These are phyloP conservation scores for Pagetopsis macropterus DNA, from an alignment of 2,797 vertebrate genomes.

Conservation along the genomic window DNA sequence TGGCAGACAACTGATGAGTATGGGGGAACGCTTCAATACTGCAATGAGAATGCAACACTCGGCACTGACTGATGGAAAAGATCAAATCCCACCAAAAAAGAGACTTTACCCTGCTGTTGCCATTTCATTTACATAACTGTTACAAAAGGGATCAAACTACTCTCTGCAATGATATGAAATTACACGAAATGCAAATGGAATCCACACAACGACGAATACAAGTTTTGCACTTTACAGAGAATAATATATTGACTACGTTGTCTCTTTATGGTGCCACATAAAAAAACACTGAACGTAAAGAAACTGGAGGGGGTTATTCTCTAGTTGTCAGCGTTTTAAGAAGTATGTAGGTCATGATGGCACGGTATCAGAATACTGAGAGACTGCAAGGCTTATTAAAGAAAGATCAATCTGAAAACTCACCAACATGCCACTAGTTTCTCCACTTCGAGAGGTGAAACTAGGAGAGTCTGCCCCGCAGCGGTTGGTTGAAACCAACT, in stretches of 20 bases:
- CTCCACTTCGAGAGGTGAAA: constrained; percentile 51
- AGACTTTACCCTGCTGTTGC: constrained; percentile 25
- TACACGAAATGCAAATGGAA: constrained; percentile 24
- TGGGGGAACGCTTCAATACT: constrained; percentile 35
- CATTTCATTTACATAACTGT: neutral
- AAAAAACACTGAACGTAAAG: constrained; percentile 61
- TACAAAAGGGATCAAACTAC: constrained; percentile 23
- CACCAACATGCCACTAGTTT: constrained; percentile 56
- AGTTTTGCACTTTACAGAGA: constrained; percentile 61
- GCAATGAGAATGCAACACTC: constrained; percentile 57
- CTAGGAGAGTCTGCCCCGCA: constrained; percentile 49
- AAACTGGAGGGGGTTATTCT: constrained; percentile 71
- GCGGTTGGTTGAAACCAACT: constrained; percentile 44
- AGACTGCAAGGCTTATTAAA: constrained; percentile 79
- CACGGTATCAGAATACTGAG: constrained; percentile 80
- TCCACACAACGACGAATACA: constrained; percentile 2
- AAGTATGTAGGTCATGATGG: constrained; percentile 83
- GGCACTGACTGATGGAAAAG: constrained; percentile 44
- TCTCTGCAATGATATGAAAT: constrained; percentile 28
- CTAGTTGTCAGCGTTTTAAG: constrained; percentile 78
- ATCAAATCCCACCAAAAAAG: constrained; percentile 41
- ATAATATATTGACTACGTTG: constrained; percentile 56
- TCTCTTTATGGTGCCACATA: constrained; percentile 50
- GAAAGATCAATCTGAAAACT: constrained; percentile 80
- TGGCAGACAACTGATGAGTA: constrained; percentile 47